These are phyloP conservation scores for Drosophila austrosaltans DNA, from an alignment of 2,888 invertebrate genomes.

Conservation along the genomic window DNA sequence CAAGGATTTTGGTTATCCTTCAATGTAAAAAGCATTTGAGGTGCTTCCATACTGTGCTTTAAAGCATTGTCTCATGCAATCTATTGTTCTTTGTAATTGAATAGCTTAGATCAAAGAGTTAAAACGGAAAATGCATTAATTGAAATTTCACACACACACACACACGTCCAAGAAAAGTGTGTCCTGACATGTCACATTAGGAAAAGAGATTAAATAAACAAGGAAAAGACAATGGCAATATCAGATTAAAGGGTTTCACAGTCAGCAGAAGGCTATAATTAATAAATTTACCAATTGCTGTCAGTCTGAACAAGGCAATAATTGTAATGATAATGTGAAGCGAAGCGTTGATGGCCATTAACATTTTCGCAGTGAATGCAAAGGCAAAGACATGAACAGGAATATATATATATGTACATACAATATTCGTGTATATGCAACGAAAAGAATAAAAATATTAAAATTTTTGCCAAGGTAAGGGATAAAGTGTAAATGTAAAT, in stretches of 20 bases:
- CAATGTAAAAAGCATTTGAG: too few relatives aligned
- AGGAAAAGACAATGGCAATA: neutral
- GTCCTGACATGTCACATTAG: neutral
- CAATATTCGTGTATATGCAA: neutral
- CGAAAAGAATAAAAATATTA: constrained; percentile 51
- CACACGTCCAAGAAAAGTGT: too few relatives aligned
- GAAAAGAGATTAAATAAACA: neutral
- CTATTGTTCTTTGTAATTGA: too few relatives aligned
- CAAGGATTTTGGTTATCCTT: too few relatives aligned
- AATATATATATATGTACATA: neutral
- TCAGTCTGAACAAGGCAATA: constrained; percentile 21
- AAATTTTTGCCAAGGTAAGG: constrained; percentile 39
- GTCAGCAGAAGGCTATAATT: constrained; percentile 30
- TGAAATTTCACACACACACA: neutral
- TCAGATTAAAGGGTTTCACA: neutral
- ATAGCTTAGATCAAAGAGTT: too few relatives aligned
- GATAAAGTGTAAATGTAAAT: constrained; percentile 1
- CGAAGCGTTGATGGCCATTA: constrained; percentile 48
- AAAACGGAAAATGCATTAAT: neutral
- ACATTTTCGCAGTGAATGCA: constrained; percentile 23
- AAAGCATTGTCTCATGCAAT: too few relatives aligned
- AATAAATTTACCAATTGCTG: constrained; percentile 35
- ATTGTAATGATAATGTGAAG: constrained; percentile 50
- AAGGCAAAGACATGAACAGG: neutral
- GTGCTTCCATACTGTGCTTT: too few relatives aligned